These are phyloP conservation scores for Drosophila nasuta DNA, from an alignment of 1,140 invertebrate species.

Conservation along the genomic window DNA sequence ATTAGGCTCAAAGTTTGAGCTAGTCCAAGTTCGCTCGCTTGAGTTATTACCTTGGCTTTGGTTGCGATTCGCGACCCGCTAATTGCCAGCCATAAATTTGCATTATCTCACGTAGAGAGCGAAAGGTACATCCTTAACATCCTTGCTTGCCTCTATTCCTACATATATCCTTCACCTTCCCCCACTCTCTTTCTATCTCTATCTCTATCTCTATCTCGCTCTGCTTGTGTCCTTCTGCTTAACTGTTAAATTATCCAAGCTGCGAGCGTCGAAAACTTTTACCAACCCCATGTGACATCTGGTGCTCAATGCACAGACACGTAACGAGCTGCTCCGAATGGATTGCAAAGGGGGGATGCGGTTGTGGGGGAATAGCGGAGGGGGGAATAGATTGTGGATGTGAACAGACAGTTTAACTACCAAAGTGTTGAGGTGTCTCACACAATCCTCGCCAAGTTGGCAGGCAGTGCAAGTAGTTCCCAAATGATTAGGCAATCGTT, in stretches of 20 bases:
- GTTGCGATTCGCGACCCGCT: slow-evolving; percentile 72
- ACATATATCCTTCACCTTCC: too few species aligned
- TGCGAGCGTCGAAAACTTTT: slow-evolving; percentile 64
- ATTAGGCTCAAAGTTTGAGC: slow-evolving; percentile 61
- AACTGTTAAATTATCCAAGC: slow-evolving; percentile 75
- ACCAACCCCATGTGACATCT: slow-evolving; percentile 66
- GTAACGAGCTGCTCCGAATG: slow-evolving; percentile 43
- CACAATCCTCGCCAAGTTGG: slow-evolving; percentile 13
- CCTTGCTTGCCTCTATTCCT: not conserved
- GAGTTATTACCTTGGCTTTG: slow-evolving; percentile 70
- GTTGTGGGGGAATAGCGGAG: not conserved
- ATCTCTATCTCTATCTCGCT: too few species aligned
- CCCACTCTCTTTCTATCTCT: not conserved
- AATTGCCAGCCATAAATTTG: slow-evolving; percentile 82
- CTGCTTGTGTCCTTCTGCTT: slow-evolving; percentile 14
- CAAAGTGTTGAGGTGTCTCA: slow-evolving; percentile 63
- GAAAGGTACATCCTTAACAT: slow-evolving; percentile 28
- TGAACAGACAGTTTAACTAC: slow-evolving; percentile 67
- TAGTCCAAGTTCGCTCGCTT: slow-evolving; percentile 61
- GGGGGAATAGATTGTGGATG: slow-evolving; percentile 12
- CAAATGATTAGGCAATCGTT: slow-evolving; percentile 76
- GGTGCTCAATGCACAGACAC: slow-evolving; percentile 77
- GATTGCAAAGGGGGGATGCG: not conserved
- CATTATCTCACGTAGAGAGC: slow-evolving; percentile 76
- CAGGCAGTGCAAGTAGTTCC: slow-evolving; percentile 52